Evolutionary conservation across 2,888 invertebrate genomes (phyloP).

Genomic region (Anoncus sp.): DNA sequence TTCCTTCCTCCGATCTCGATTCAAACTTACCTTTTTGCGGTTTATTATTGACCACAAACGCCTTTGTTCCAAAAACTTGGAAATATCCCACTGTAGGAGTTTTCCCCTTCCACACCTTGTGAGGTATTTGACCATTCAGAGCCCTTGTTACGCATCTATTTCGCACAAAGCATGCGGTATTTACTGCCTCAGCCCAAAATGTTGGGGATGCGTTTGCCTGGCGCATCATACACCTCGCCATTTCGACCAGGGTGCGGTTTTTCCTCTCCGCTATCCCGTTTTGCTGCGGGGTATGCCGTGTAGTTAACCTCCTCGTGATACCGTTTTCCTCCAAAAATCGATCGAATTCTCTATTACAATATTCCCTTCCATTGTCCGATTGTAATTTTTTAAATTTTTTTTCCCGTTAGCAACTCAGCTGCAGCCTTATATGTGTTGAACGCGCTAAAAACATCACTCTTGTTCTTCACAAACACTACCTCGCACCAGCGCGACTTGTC

Average conservation of each 20-base stretch:
- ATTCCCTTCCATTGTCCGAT: slow-evolving; percentile 65
- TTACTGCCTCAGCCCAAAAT: slow-evolving; percentile 69
- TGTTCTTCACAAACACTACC: slow-evolving; percentile 56
- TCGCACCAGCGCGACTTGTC: slow-evolving; percentile 60
- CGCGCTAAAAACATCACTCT: slow-evolving; percentile 43
- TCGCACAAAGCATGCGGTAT: slow-evolving; percentile 60
- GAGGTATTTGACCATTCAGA: slow-evolving; percentile 51
- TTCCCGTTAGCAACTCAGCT: slow-evolving; percentile 48
- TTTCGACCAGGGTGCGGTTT: slow-evolving; percentile 60
- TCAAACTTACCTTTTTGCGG: slow-evolving; percentile 41
- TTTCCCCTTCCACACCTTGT: slow-evolving; percentile 42
- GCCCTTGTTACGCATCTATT: slow-evolving; percentile 57
- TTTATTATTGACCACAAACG: slow-evolving; percentile 43
- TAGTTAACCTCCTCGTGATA: slow-evolving; percentile 67
- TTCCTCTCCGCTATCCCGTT: slow-evolving; percentile 74
- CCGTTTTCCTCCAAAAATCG: slow-evolving; percentile 63
- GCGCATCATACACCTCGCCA: slow-evolving; percentile 55
- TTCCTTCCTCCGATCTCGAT: slow-evolving; percentile 29
- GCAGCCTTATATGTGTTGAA: slow-evolving; percentile 51
- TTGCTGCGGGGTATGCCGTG: slow-evolving; percentile 70
- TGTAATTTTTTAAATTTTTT: slow-evolving; percentile 60
- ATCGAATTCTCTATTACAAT: slow-evolving; percentile 60
- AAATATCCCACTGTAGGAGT: slow-evolving; percentile 37
- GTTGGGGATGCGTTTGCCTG: slow-evolving; percentile 53
- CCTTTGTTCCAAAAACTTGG: slow-evolving; percentile 55